phyloP scores from a whole-genome alignment of 2,797 vertebrate genomes.

The Malurus leucopterus region DNA sequence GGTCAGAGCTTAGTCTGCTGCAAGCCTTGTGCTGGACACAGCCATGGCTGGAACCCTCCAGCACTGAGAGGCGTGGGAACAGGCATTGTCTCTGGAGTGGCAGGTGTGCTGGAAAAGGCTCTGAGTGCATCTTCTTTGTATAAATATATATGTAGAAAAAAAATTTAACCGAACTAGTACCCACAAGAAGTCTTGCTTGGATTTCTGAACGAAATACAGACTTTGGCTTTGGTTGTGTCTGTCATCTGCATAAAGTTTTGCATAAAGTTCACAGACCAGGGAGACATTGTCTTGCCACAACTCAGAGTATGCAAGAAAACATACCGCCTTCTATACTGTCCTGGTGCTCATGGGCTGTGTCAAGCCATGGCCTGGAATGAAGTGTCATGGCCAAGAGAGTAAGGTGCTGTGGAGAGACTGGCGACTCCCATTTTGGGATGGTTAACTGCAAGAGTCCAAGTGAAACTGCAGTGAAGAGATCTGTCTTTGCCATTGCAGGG shows the following conservation, averaged over 20 bases:
- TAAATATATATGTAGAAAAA: not conserved
- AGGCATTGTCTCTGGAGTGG: fast-evolving
- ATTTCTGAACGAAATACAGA: not conserved
- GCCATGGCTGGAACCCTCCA: not conserved
- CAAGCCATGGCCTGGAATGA: not conserved
- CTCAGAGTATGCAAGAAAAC: not conserved
- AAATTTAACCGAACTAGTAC: not conserved
- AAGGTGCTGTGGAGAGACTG: not conserved
- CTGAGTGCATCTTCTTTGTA: not conserved
- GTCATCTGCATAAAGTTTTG: not conserved
- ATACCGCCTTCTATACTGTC: not conserved
- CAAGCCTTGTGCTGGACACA: not conserved
- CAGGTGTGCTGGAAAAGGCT: not conserved
- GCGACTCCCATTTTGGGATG: not conserved
- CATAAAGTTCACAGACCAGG: not conserved
- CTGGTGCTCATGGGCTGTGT: fast-evolving
- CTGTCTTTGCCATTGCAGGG: not conserved
- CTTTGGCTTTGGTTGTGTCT: not conserved
- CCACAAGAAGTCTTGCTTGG: not conserved
- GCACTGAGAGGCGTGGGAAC: not conserved
- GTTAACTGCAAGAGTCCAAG: not conserved
- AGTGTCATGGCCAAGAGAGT: not conserved
- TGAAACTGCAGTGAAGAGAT: not conserved
- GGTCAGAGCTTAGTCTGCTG: not conserved
- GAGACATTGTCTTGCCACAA: not conserved